Evolutionary conservation across 2,113 vertebrate genomes (phyloP), one percentile per base, ranked within the genome.

Genomic region (Malurus elegans): DNA sequence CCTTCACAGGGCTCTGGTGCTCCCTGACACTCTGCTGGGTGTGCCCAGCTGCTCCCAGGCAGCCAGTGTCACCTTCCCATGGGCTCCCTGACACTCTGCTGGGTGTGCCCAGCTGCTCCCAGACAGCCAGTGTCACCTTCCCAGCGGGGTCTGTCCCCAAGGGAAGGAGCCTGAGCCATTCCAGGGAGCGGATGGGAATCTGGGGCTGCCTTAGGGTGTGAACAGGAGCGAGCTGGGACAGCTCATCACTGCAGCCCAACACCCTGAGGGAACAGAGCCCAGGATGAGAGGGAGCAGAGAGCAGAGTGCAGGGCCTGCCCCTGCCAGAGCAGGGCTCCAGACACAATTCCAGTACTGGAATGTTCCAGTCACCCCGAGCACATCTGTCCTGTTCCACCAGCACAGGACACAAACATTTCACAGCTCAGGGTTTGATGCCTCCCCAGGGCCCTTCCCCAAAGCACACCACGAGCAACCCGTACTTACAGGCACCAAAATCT

Each of bases 401-500:
- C 38, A 69, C 71, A 58, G 29, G 14, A 65, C 45, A 58, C 9
- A 57, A 34, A 47, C 12, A 25, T 50, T 57, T 79, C 71, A 72
- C 42, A 88, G 36, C 58, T 58, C 74, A 65, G 31, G 75, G 0
- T 79, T 76, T 18, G 50, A 36, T 34, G 12, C 7, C 7, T 34
- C 36, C 51, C 4, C 8, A 4, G 4, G 5, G 12, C 70, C 28
- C 32, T 18, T 12, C 51, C 67, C 58, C 48, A 11, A 32, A 81
- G 44, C 2, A n/a, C 61, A 72, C 14, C 10, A 19, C 58, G 18
- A 10, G n/a, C 9, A 8, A 12, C 42, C 32, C 28, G 57, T 96
- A 99, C 99, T 99, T 97, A 99, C 99, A 99, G 99, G 99, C 98
- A 99, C 99, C 98, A 98, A 97, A 84, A 99, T 99, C 97, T 99